These are phyloP conservation scores for Saguinus midas DNA, from an alignment of 2,113 vertebrate genomes.

Conservation along the genomic window DNA sequence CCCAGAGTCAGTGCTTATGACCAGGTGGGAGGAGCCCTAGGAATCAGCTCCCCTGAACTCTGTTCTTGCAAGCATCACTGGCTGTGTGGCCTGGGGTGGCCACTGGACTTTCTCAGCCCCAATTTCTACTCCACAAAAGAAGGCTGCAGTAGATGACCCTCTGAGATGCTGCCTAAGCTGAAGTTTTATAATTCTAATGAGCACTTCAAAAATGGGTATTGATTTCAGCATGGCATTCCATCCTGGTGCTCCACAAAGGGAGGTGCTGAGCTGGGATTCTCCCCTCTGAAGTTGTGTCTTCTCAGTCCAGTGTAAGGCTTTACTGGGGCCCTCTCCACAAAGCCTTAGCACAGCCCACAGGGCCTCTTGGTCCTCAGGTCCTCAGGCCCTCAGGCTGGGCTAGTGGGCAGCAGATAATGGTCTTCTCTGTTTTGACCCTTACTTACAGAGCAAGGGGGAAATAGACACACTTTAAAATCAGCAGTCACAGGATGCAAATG, in stretches of 20 bases:
- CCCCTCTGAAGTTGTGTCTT: not conserved
- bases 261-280: not conserved
- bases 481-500: not conserved
- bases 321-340: not conserved
- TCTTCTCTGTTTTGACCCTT: not conserved
- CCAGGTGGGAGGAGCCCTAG: accelerated
- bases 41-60: not conserved
- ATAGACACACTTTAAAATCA: not conserved
- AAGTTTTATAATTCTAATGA: conserved; percentile 27
- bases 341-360: not conserved
- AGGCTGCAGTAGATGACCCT: not conserved
- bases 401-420: not conserved
- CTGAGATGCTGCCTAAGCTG: not conserved
- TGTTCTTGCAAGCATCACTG: accelerated
- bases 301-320: not conserved
- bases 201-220: not conserved
- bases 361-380: not conserved
- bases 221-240: not conserved
- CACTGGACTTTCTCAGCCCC: not conserved
- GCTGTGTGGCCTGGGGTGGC: not conserved
- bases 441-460: not conserved
- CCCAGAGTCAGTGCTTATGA: not conserved
- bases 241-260: not conserved
- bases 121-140: not conserved
- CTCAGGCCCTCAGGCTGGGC: not conserved